These are phyloP conservation scores for Acanthosepion lycidas DNA, from an alignment of 2,888 invertebrate genomes.

Conservation along the genomic window DNA sequence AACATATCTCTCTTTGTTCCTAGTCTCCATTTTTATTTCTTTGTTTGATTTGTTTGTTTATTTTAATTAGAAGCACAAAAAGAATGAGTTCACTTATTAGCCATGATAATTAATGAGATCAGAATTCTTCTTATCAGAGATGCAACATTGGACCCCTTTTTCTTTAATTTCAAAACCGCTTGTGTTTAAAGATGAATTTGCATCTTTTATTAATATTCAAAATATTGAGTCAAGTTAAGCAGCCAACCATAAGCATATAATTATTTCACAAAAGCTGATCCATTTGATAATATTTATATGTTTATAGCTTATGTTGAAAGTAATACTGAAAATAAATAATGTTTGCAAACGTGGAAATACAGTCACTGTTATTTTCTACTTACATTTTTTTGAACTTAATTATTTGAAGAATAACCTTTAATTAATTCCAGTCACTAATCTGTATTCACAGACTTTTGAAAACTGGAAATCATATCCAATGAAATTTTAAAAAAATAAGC, in stretches of 20 bases:
- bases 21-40: background rate
- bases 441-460: background rate
- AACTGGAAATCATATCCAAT: too few relatives aligned
- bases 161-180: background rate
- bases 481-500: too few relatives aligned
- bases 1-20: background rate
- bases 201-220: background rate
- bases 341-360: background rate
- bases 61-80: background rate
- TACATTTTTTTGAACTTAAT: background rate
- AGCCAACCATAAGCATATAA: background rate
- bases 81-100: conserved; percentile 16
- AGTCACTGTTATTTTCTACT: background rate
- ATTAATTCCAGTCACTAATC: background rate
- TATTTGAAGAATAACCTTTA: background rate
- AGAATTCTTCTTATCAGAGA: background rate
- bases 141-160: background rate
- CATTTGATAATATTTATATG: background rate
- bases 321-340: background rate
- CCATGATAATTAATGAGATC: background rate
- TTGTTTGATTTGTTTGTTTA: background rate
- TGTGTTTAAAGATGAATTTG: background rate
- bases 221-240: background rate
- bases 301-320: background rate
- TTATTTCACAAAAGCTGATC: background rate